Percentiles rank a stretch among this genome's conserved stretches.
These are phyloP conservation scores for Apamea anceps DNA, from an alignment of 2,888 invertebrate species.

Conservation along the genomic window DNA sequence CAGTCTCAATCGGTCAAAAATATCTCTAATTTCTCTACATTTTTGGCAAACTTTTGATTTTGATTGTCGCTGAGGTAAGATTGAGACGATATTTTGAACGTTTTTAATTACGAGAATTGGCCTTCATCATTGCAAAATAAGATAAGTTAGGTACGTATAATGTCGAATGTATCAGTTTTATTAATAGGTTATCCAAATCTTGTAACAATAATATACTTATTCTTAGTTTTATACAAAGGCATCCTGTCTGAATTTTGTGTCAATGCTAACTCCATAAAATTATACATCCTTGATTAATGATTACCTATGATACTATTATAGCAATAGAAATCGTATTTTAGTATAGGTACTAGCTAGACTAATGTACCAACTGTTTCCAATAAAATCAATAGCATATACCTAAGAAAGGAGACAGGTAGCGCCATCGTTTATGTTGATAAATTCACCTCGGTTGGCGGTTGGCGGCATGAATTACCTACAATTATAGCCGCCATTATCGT, in stretches of 20 bases:
- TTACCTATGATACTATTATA: not conserved
- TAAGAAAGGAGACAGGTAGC: not conserved
- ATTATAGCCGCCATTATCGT: slow-evolving; percentile 27
- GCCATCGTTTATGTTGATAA: slow-evolving; percentile 12
- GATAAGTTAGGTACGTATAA: not conserved
- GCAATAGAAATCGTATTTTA: not conserved
- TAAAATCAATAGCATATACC: slow-evolving; percentile 1
- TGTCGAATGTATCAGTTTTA: not conserved
- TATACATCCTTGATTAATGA: not conserved
- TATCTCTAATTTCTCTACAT: too few relatives aligned
- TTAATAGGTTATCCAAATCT: not conserved
- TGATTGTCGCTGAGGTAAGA: too few relatives aligned
- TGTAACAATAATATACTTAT: not conserved
- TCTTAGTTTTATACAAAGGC: too few relatives aligned
- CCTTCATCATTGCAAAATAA: not conserved
- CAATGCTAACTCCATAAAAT: not conserved
- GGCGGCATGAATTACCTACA: slow-evolving; percentile 13
- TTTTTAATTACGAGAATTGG: too few relatives aligned
- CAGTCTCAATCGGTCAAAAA: too few relatives aligned
- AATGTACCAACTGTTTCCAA: not conserved
- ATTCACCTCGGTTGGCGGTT: slow-evolving; percentile 5
- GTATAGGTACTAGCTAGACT: not conserved
- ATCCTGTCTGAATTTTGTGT: not conserved
- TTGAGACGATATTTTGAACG: too few relatives aligned
- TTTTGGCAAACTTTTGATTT: too few relatives aligned